phyloP scores from a whole-genome alignment of 1,140 invertebrate genomes.

The Lordiphosa clarofinis region DNA sequence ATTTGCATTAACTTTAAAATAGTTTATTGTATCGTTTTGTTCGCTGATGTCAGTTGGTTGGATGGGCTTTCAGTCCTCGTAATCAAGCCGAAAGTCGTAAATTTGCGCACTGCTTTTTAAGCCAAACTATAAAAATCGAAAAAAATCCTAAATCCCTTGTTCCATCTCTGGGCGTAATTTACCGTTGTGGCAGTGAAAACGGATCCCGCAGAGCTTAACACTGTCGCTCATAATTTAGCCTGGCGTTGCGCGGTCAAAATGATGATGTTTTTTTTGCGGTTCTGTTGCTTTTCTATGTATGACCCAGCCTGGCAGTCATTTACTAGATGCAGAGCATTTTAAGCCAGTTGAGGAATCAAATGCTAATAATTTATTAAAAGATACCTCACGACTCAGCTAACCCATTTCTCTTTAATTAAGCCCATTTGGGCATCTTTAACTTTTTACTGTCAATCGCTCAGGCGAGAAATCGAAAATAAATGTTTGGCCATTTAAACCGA shows the following conservation, averaged over 20 bases:
- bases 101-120: slow-evolving; percentile 25
- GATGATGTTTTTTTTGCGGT: slow-evolving; percentile 1
- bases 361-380: neutral
- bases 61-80: slow-evolving; percentile 8
- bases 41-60: slow-evolving; percentile 3
- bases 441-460: slow-evolving; percentile 32
- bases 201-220: slow-evolving; percentile 57
- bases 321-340: neutral
- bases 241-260: too few species aligned
- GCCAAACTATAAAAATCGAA: slow-evolving; percentile 53
- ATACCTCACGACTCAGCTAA: neutral
- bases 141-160: slow-evolving; percentile 58
- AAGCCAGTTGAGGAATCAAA: neutral
- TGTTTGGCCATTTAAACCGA: slow-evolving; percentile 51
- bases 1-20: too few species aligned
- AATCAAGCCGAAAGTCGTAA: slow-evolving; percentile 36
- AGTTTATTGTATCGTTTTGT: neutral
- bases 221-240: slow-evolving; percentile 37
- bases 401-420: slow-evolving; percentile 56
- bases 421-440: slow-evolving; percentile 34
- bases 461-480: slow-evolving; percentile 31
- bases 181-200: slow-evolving; percentile 22
- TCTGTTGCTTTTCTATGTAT: neutral
- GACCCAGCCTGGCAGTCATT: too few species aligned
- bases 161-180: slow-evolving; percentile 29